phyloP scores from a whole-genome alignment of 2,797 vertebrate species.

The Mormyrus hasselquistii region DNA sequence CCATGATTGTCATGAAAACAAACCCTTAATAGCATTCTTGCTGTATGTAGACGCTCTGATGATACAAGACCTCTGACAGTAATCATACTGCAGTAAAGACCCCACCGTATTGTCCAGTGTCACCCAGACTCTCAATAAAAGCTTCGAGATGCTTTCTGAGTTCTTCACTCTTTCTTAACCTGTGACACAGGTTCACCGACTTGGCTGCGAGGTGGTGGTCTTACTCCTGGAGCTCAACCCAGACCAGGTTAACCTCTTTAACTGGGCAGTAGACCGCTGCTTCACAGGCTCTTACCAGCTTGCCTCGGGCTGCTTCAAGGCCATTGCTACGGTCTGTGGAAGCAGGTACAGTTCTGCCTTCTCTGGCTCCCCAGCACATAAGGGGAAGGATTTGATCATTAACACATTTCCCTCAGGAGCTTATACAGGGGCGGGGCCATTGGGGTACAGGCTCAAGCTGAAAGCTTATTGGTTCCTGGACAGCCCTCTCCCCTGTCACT shows the following conservation, averaged over 20 bases:
- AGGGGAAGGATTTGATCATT: background rate
- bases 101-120: background rate
- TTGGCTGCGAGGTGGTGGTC: slow-evolving; percentile 97
- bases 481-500: background rate
- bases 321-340: slow-evolving; percentile 94
- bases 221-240: slow-evolving; percentile 92
- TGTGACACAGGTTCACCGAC: slow-evolving; percentile 79
- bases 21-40: background rate
- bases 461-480: background rate
- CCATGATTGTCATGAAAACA: background rate
- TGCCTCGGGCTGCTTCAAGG: slow-evolving; percentile 96
- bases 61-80: background rate
- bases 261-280: slow-evolving; percentile 97
- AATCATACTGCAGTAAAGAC: background rate
- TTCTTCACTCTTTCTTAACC: background rate
- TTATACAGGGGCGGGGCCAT: background rate
- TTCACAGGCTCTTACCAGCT: slow-evolving; percentile 98
- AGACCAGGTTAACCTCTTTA: slow-evolving; percentile 95
- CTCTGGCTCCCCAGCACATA: background rate
- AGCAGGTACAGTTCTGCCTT: slow-evolving; percentile 71
- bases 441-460: background rate
- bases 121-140: background rate
- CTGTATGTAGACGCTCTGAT: background rate
- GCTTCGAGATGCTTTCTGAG: background rate
- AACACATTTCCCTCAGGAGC: background rate